These are phyloP conservation scores for Diglossa brunneiventris DNA, from an alignment of 2,113 vertebrate species.

Conservation along the genomic window DNA sequence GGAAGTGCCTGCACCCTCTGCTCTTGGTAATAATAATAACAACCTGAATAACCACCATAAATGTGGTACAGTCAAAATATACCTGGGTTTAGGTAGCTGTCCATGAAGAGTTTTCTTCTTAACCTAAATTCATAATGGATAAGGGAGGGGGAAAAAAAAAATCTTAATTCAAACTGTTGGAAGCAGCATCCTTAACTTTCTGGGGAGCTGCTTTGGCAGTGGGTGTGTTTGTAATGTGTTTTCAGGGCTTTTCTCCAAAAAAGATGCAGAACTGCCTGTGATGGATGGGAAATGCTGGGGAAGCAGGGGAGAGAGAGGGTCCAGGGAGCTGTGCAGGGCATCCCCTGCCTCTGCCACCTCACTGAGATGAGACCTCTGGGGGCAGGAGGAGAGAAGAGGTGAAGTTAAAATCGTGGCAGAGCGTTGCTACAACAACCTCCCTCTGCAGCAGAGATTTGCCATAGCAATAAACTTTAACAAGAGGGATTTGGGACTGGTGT, in stretches of 20 bases:
- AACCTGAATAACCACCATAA: neutral
- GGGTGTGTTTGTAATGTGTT: neutral
- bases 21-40: neutral
- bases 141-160: neutral
- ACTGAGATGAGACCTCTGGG: neutral
- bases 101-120: neutral
- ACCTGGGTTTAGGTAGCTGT: neutral
- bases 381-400: neutral
- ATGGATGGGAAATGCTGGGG: neutral
- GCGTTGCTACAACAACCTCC: neutral
- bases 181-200: neutral
- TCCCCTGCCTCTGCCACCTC: neutral
- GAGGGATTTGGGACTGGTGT: neutral
- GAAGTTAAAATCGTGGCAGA: neutral
- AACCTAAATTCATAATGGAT: neutral
- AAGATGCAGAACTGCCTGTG: neutral
- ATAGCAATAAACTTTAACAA: neutral
- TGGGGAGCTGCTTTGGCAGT: neutral
- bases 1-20: neutral
- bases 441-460: neutral
- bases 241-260: neutral
- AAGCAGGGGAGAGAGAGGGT: neutral
- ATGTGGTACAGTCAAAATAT: neutral
- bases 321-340: neutral
- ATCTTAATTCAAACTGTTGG: neutral